Evolutionary conservation across 2,888 invertebrate species (phyloP).

Genomic region (Matsumyia berberina): DNA sequence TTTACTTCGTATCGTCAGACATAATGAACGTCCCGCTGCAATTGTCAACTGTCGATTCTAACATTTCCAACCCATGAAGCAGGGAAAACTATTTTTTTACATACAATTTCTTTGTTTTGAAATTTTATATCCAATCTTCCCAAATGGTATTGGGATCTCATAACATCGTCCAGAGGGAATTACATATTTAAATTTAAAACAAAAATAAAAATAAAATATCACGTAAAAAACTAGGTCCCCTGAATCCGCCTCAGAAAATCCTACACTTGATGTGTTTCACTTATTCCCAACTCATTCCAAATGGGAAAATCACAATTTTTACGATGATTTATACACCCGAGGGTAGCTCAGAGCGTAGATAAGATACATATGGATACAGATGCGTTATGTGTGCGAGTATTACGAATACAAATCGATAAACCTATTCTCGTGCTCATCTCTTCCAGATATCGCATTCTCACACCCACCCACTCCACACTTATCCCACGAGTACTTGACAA

Average conservation of each 20-base stretch:
- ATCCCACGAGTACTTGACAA: constrained; percentile 56
- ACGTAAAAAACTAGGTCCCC: constrained; percentile 54
- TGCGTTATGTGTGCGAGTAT: constrained; percentile 27
- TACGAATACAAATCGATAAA: constrained; percentile 70
- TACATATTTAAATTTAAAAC: constrained; percentile 56
- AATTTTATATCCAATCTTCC: constrained; percentile 48
- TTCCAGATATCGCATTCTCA: constrained; percentile 22
- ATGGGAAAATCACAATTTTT: constrained; percentile 61
- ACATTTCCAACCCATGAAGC: too few species aligned
- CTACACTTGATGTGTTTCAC: constrained; percentile 47
- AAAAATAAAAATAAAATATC: constrained; percentile 32
- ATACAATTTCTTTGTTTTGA: too few species aligned
- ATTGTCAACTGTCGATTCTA: too few species aligned
- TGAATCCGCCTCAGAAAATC: constrained; percentile 32
- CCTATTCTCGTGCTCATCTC: constrained; percentile 35
- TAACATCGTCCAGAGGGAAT: constrained; percentile 23
- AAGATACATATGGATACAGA: constrained; percentile 8
- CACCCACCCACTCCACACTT: constrained; percentile 8
- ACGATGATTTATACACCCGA: constrained; percentile 68
- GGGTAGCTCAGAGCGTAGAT: constrained; percentile 47
- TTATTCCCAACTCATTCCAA: constrained; percentile 57
- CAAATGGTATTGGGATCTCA: constrained; percentile 41
- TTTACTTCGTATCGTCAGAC: too few species aligned
- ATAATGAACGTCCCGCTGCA: too few species aligned
- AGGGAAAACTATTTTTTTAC: too few species aligned